These are phyloP conservation scores for Phorcus lineatus DNA, from an alignment of 2,888 invertebrate species.

Conservation along the genomic window DNA sequence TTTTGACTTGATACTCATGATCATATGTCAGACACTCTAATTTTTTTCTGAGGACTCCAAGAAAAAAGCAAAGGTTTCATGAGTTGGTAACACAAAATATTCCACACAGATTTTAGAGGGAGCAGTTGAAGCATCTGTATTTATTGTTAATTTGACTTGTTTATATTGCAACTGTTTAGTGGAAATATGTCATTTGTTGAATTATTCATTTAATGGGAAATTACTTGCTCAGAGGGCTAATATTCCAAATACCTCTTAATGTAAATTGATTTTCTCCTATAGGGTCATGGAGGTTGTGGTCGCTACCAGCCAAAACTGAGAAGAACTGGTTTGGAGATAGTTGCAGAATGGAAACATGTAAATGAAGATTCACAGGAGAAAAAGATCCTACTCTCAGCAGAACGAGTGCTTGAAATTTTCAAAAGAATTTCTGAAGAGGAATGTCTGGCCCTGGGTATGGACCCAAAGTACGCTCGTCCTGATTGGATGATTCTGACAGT, in stretches of 20 bases:
- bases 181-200: no score
- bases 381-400: conserved; percentile 94
- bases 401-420: conserved; percentile 96
- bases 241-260: not conserved
- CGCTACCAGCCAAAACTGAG: conserved; percentile 96
- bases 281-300: conserved; percentile 96
- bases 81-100: no score
- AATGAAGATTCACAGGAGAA: conserved; percentile 98
- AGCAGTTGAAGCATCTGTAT: no score
- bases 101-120: no score
- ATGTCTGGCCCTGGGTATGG: conserved; percentile 94
- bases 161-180: no score
- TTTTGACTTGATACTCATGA: no score
- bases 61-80: no score
- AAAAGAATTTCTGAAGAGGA: conserved; percentile 91
- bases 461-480: conserved; percentile 93
- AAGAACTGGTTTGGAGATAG: conserved; percentile 91
- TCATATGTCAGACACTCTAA: not conserved
- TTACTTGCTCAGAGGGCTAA: no score
- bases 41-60: not conserved
- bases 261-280: not conserved
- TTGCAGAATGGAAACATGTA: conserved; percentile 97
- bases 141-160: no score
- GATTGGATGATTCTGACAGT: conserved; percentile 99
- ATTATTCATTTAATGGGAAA: no score